Evolutionary conservation across 1,140 invertebrate species (phyloP), one percentile per base, ranked within the genome.

Genomic region (Ceratina australensis): DNA sequence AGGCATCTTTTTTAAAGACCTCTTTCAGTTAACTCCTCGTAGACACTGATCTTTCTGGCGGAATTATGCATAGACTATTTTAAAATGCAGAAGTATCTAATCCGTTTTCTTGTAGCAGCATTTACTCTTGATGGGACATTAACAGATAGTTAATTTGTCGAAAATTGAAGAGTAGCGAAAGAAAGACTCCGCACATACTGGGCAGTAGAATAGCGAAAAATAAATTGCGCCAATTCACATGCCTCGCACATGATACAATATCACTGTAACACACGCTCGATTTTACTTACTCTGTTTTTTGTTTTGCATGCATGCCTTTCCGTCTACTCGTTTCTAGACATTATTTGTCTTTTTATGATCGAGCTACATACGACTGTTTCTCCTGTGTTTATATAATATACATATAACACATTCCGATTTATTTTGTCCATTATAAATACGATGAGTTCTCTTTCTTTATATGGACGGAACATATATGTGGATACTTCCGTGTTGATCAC

Each of bases 291-390:
- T 86, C 81, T 20, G 60, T 66, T 81, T 88, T 87, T 82, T 47
- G 82, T 72, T 88, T 87, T 90, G 89, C 90, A 91, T 89, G 89
- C 74, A 65, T 72, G 89, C 89, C 90, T 83, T 71, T 71, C 50
- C 59, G 28, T 63, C 20, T 42, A 22, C 49, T 3, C 8, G 1
- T 22, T 66, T 73, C 79, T 71, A 42, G 7, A 42, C 10, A 42
- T 42, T 42, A 42, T 59, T 59, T 60, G 26, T 60, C 26, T 69
- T 22, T 73, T 61, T 28, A 22, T 4, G 26, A 79, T 66, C 74
- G 28, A 66, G 49, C 69, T 33, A 28, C 20, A 52, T 15, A 3
- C 20, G 12, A 0, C 7, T n/a, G 7, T 54, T 28, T 65, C 67
- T 72, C 33, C 54, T 42, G 28, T 16, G 61, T 49, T 52, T 52